phyloP scores from a whole-genome alignment of 2,888 invertebrate genomes.

The Isotomurus palustris region DNA sequence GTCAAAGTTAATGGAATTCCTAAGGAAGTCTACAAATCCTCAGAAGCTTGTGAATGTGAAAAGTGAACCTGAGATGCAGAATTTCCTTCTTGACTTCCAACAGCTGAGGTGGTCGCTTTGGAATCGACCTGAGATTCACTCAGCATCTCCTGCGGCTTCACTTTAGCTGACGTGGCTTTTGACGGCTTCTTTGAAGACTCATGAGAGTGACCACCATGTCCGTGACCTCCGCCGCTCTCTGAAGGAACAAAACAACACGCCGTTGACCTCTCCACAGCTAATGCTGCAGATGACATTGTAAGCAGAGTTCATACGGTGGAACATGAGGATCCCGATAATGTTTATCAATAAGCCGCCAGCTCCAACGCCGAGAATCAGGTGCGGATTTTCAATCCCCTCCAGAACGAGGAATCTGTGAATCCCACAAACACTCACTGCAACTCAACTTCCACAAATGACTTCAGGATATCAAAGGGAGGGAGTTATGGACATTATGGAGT shows the following conservation, averaged over 20 bases:
- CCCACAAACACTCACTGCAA: too few relatives aligned
- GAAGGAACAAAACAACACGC: conserved; percentile 47
- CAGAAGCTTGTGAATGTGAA: conserved; percentile 50
- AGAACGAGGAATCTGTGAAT: conserved; percentile 65
- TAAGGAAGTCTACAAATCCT: not conserved
- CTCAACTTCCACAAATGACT: too few relatives aligned
- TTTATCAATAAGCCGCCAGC: conserved; percentile 86
- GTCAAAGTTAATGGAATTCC: conserved; percentile 50
- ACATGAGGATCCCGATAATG: conserved; percentile 82
- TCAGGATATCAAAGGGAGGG: not conserved
- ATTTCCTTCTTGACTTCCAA: conserved; percentile 14
- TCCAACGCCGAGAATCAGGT: conserved; percentile 81
- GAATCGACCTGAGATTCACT: conserved; percentile 59
- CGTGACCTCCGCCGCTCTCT: conserved; percentile 51
- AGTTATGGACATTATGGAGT: conserved; percentile 27
- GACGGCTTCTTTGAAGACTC: conserved; percentile 41
- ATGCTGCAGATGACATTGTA: not conserved
- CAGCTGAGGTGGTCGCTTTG: conserved; percentile 51
- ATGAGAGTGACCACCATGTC: conserved; percentile 49
- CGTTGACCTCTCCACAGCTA: not conserved
- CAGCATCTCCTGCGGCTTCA: conserved; percentile 62
- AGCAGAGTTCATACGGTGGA: conserved; percentile 68
- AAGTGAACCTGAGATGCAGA: conserved; percentile 35
- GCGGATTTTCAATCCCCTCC: conserved; percentile 77
- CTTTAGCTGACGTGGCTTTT: conserved; percentile 51